Evolutionary conservation across 2,797 vertebrate genomes (phyloP).

Genomic region (Bovichtus diacanthus): DNA sequence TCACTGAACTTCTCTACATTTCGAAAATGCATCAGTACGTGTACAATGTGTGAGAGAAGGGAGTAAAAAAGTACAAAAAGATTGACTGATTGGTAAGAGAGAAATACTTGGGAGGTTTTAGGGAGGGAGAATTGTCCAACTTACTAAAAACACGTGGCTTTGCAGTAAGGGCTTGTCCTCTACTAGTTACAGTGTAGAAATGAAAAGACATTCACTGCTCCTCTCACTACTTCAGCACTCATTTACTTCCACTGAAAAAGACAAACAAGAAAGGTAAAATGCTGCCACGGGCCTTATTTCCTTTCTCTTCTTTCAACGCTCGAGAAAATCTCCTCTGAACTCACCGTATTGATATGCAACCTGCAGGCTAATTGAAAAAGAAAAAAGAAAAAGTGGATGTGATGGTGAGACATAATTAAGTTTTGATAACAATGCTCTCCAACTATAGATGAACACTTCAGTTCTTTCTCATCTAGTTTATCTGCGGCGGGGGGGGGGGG

Average conservation of each 20-base stretch:
- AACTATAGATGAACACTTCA: slow-evolving; percentile 17
- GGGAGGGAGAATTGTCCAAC: slow-evolving; percentile 49
- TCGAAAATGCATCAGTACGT: slow-evolving; percentile 41
- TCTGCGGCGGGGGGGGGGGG: slow-evolving; percentile 2
- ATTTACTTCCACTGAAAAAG: slow-evolving; percentile 67
- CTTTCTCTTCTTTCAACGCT: neutral
- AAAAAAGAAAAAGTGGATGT: slow-evolving; percentile 23
- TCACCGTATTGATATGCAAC: slow-evolving; percentile 69
- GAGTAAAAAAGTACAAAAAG: slow-evolving; percentile 85
- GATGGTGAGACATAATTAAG: slow-evolving; percentile 35
- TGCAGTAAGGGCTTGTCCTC: slow-evolving; percentile 43
- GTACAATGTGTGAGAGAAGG: slow-evolving; percentile 61
- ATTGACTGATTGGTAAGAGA: slow-evolving; percentile 61
- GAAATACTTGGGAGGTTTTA: slow-evolving; percentile 42
- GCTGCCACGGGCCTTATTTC: slow-evolving; percentile 45
- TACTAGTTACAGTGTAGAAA: slow-evolving; percentile 44
- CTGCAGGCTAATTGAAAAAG: slow-evolving; percentile 40
- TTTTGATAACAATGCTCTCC: slow-evolving; percentile 39
- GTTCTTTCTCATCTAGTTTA: slow-evolving; percentile 11
- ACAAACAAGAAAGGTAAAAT: slow-evolving; percentile 51
- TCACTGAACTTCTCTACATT: slow-evolving; percentile 65
- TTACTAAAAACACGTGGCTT: slow-evolving; percentile 65
- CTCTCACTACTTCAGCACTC: slow-evolving; percentile 44
- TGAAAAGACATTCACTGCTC: slow-evolving; percentile 55
- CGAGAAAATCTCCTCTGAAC: slow-evolving; percentile 8